phyloP scores from a whole-genome alignment of 1,140 invertebrate species.

The Penaeus indicus region DNA sequence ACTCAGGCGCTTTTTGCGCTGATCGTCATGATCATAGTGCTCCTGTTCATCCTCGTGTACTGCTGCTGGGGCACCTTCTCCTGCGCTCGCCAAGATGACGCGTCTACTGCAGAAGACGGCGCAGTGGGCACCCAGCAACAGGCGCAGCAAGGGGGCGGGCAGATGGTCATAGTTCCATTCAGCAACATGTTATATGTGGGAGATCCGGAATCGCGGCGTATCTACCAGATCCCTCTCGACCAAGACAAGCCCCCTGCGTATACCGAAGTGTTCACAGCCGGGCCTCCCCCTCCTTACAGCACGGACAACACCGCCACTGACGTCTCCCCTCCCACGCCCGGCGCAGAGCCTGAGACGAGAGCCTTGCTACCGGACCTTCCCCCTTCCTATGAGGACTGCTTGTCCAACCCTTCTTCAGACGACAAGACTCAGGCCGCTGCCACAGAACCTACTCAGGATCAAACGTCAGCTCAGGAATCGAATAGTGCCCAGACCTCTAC shows the following conservation, averaged over 20 bases:
- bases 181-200: constrained; percentile 58
- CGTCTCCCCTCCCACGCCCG: neutral
- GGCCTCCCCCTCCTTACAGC: constrained; percentile 49
- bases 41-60: constrained; percentile 75
- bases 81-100: constrained; percentile 50
- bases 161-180: constrained; percentile 53
- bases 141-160: constrained; percentile 7
- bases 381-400: constrained; percentile 48
- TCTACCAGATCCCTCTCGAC: constrained; percentile 50
- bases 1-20: constrained; percentile 74
- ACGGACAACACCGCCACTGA: neutral
- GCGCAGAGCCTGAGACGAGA: constrained; percentile 8
- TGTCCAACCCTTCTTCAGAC: neutral
- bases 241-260: constrained; percentile 55
- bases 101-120: neutral
- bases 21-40: constrained; percentile 75
- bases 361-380: constrained; percentile 36
- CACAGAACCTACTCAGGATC: neutral
- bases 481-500: neutral
- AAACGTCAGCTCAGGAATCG: neutral
- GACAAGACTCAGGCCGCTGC: neutral
- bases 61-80: constrained; percentile 76
- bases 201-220: constrained; percentile 46
- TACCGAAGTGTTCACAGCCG: constrained; percentile 27
- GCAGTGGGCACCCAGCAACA: neutral